Evolutionary conservation across 2,888 invertebrate species (phyloP), one percentile per base, ranked within the genome.

Genomic region (Theodoxus fluviatilis): DNA sequence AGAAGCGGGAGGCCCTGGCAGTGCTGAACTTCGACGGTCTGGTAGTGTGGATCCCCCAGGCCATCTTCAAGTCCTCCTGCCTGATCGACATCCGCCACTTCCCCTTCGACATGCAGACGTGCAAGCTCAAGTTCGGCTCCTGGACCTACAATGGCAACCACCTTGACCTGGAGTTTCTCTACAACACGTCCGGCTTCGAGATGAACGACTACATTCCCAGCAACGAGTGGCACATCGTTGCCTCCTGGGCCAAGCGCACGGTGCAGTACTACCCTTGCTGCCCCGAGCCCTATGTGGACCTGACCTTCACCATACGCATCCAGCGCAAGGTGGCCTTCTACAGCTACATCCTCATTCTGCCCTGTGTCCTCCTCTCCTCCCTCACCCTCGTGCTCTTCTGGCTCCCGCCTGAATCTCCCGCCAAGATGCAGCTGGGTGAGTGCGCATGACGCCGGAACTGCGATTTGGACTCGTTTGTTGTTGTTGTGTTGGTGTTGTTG

Each of bases 391-490:
- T 87, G 3, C 78, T 87, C 3, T 88, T 88, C 76, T 87, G 87
- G 87, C 80, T 88, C 49, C 87, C 87, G 18, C 87, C 87, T n/a
- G 87, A 88, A 71, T 85, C 87, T 9, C 86, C 87, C 6, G 86
- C 87, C 47, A 87, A 87, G 79, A 87, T 88, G 84, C 83, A 87
- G 72, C 78, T 88, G 52, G 87, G 87, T 87, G 76, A 77, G 84
- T 75, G 18, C 4, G 18, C n/a, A n/a, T n/a, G n/a, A n/a, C n/a
- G n/a, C n/a, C n/a, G n/a, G n/a, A n/a, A n/a, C n/a, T n/a, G n/a
- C n/a, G n/a, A n/a, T n/a, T n/a, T n/a, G n/a, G n/a, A n/a, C n/a
- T n/a, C n/a, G n/a, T n/a, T n/a, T n/a, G n/a, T n/a, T n/a, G n/a
- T n/a, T n/a, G n/a, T n/a, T n/a, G n/a, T n/a, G n/a, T n/a, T n/a